Conservation (phyloP, 1,140 invertebrate species). For the Oncopodura yosiiana region DNA sequence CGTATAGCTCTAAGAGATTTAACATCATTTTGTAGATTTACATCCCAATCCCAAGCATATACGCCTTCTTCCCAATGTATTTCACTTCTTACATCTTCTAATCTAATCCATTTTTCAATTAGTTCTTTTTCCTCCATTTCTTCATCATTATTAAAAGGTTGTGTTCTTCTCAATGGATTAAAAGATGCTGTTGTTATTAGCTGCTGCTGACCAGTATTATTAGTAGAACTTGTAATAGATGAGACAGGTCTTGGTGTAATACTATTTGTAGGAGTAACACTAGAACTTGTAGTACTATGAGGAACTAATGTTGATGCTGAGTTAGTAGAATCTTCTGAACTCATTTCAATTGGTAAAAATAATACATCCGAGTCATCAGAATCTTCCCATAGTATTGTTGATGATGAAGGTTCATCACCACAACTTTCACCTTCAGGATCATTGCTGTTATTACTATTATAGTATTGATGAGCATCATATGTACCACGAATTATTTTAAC, state of each 20-base stretch:
- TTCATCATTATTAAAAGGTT: not conserved
- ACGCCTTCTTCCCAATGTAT: conserved; percentile 30
- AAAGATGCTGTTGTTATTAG: too few relatives aligned
- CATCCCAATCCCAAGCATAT: conserved; percentile 35
- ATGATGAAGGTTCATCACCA: conserved; percentile 21
- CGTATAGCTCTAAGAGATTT: too few relatives aligned
- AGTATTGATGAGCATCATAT: too few relatives aligned
- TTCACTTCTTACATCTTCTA: conserved; percentile 30
- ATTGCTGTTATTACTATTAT: too few relatives aligned
- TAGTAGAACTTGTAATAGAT: not conserved
- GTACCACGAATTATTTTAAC: conserved; percentile 25
- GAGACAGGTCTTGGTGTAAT: not conserved
- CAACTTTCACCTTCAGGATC: conserved; percentile 1
- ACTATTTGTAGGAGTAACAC: not conserved
- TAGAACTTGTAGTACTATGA: conserved; percentile 9
- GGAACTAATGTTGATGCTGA: conserved; percentile 24
- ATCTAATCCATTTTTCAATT: conserved; percentile 35
- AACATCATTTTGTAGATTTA: too few relatives aligned
- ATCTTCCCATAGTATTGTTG: conserved; percentile 34
- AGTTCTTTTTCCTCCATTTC: conserved; percentile 26
- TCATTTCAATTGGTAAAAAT: conserved; percentile 33
- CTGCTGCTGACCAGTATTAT: not conserved
- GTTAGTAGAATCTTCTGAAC: conserved; percentile 12
- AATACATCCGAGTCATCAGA: conserved; percentile 34
- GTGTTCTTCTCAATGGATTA: not conserved